Percentiles rank a stretch among this genome's conserved stretches.
phyloP scores from a whole-genome alignment of 2,797 vertebrate genomes.

The Scarus forsteni region DNA sequence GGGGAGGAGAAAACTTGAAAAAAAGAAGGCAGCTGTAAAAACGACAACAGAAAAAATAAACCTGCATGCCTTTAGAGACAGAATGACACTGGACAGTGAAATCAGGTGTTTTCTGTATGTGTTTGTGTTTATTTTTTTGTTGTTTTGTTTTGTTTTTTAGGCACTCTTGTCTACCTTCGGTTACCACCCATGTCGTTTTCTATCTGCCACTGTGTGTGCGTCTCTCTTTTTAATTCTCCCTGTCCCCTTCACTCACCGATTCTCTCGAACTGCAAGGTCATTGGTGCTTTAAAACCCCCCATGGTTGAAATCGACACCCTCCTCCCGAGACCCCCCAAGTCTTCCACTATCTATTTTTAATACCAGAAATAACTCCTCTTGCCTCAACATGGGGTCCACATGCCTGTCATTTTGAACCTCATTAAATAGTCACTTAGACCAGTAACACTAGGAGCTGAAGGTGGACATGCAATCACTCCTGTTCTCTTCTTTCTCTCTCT shows the following conservation, averaged over 20 bases:
- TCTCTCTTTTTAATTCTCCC: constrained; percentile 47
- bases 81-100: constrained; percentile 47
- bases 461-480: constrained; percentile 51
- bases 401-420: constrained; percentile 84
- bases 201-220: constrained; percentile 30
- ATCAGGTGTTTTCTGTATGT: constrained; percentile 28
- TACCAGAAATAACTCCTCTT: constrained; percentile 79
- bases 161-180: constrained; percentile 60
- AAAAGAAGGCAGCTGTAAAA: constrained; percentile 50
- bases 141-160: constrained; percentile 60
- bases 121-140: constrained; percentile 33
- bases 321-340: constrained; percentile 75
- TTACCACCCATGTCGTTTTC: constrained; percentile 44
- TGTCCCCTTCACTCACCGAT: constrained; percentile 63
- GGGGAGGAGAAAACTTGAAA: not conserved
- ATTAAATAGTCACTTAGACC: constrained; percentile 83
- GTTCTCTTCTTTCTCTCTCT: constrained; percentile 33
- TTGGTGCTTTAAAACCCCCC: constrained; percentile 65
- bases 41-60: constrained; percentile 49
- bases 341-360: constrained; percentile 84
- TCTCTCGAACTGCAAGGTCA: constrained; percentile 77
- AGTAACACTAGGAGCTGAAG: constrained; percentile 75
- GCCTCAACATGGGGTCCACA: constrained; percentile 77
- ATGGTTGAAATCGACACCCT: constrained; percentile 71
- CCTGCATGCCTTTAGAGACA: constrained; percentile 62